phyloP scores from a whole-genome alignment of 2,797 vertebrate species.

The Leucoraja ocellata region DNA sequence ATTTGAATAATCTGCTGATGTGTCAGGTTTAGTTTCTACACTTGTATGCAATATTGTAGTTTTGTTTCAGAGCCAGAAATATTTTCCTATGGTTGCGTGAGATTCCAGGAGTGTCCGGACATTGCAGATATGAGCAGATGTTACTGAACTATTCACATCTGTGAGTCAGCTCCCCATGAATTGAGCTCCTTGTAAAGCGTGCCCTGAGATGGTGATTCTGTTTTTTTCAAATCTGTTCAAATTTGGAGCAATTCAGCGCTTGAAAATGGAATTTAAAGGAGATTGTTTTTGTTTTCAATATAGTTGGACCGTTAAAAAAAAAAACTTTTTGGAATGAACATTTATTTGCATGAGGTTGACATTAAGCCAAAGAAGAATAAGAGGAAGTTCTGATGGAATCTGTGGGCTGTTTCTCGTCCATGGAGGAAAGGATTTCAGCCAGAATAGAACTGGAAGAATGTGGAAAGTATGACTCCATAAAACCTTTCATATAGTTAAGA shows the following conservation, averaged over 20 bases:
- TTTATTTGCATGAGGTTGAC: neutral
- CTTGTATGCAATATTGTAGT: neutral
- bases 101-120: neutral
- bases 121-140: conserved; percentile 24
- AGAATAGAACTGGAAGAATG: conserved; percentile 9
- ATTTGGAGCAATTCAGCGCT: neutral
- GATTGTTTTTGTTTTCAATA: neutral
- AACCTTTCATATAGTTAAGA: conserved; percentile 11
- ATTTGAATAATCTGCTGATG: conserved; percentile 1
- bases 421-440: neutral
- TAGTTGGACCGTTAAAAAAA: neutral
- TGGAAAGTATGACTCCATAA: conserved; percentile 4
- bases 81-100: neutral
- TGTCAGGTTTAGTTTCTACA: neutral
- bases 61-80: conserved; percentile 1
- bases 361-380: neutral
- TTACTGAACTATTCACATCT: conserved; percentile 20
- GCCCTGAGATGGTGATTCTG: neutral
- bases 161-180: conserved; percentile 2
- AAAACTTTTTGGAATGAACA: neutral
- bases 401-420: neutral
- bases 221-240: neutral
- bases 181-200: neutral
- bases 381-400: conserved; percentile 24
- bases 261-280: neutral